phyloP scores from a whole-genome alignment of 1,140 invertebrate species.

The Philopotamus ludificatus region DNA sequence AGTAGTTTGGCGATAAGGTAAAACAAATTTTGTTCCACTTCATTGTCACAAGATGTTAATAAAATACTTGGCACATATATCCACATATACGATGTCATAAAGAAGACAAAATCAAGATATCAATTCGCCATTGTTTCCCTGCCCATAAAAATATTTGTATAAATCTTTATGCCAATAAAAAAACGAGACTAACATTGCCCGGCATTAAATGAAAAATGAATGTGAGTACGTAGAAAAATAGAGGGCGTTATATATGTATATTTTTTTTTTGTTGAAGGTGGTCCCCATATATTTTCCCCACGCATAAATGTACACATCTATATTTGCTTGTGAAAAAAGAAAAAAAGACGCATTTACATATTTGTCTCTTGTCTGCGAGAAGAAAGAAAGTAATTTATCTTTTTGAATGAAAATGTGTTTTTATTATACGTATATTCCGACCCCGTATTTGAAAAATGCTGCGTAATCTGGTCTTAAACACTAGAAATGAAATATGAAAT shows the following conservation, averaged over 20 bases:
- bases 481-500: too few relatives aligned
- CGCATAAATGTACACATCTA: conserved; percentile 4
- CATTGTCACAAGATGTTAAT: too few relatives aligned
- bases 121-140: too few relatives aligned
- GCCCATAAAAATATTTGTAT: too few relatives aligned
- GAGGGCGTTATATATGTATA: too few relatives aligned
- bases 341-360: conserved; percentile 26
- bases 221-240: neutral
- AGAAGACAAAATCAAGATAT: too few relatives aligned
- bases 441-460: neutral
- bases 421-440: conserved; percentile 15
- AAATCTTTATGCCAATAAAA: too few relatives aligned
- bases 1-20: too few relatives aligned
- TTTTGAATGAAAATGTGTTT: conserved; percentile 26
- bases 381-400: conserved; percentile 21
- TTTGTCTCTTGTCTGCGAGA: conserved; percentile 23
- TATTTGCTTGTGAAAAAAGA: neutral
- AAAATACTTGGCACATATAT: too few relatives aligned
- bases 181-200: neutral
- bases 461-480: neutral
- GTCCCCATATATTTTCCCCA: neutral
- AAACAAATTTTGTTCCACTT: too few relatives aligned
- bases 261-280: neutral
- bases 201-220: neutral
- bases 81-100: too few relatives aligned